phyloP scores from a whole-genome alignment of 2,113 vertebrate species.

The Lepisosteus osseus region DNA sequence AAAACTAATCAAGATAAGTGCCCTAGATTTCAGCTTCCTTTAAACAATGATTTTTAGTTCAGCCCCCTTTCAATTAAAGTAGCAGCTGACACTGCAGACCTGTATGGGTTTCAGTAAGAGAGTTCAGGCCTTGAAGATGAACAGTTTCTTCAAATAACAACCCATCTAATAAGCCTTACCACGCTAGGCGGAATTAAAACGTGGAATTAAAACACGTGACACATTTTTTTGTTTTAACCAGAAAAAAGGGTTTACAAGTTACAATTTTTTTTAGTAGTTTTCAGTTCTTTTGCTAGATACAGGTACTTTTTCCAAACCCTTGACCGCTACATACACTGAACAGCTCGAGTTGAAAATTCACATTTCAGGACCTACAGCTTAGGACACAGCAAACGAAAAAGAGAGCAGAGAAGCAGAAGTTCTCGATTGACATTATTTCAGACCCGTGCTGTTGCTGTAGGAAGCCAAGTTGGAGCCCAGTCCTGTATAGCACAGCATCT shows the following conservation, averaged over 20 bases:
- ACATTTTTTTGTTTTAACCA: constrained; percentile 22
- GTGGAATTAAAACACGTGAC: neutral
- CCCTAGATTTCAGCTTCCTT: neutral
- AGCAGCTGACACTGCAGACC: too few relatives aligned
- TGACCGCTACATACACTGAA: constrained; percentile 70
- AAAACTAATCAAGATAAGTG: too few relatives aligned
- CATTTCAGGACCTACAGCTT: constrained; percentile 9
- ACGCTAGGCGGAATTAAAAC: neutral
- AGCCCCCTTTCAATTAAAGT: neutral
- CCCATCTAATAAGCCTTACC: neutral
- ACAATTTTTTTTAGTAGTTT: constrained; percentile 46
- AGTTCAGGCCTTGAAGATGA: neutral
- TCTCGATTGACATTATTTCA: neutral
- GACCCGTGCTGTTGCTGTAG: constrained; percentile 4
- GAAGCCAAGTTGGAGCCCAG: constrained; percentile 7
- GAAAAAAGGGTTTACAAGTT: constrained; percentile 24
- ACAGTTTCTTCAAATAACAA: neutral
- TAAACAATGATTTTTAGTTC: neutral
- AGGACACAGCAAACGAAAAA: neutral
- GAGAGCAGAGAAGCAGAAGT: constrained; percentile 11
- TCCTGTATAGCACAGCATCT: constrained; percentile 6
- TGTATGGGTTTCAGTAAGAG: too few relatives aligned
- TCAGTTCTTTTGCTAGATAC: constrained; percentile 73
- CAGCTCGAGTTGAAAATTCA: constrained; percentile 30
- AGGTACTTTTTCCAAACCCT: constrained; percentile 70